A percentile compares a stretch with the other conserved stretches of the same genome.
These are phyloP conservation scores for Sebastes steindachneri DNA, from an alignment of 2,797 vertebrate genomes.

Conservation along the genomic window DNA sequence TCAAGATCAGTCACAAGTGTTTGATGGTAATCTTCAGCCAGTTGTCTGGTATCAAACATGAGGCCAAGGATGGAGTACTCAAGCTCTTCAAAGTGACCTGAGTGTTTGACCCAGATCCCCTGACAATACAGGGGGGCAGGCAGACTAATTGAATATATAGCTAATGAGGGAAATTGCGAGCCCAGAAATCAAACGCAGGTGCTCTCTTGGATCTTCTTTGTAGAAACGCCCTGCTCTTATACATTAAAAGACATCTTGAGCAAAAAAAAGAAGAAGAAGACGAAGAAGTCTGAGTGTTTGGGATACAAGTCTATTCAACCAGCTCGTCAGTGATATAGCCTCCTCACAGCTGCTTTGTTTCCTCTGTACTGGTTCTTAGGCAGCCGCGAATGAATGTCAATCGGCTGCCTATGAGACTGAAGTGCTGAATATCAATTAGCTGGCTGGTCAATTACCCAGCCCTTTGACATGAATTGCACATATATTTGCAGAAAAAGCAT, in stretches of 20 bases:
- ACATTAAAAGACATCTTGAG: conserved; percentile 64
- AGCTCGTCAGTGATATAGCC: conserved; percentile 26
- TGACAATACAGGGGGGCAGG: conserved; percentile 45
- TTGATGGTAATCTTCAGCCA: conserved; percentile 60
- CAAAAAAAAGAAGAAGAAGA: conserved; percentile 1
- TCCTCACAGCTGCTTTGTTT: conserved; percentile 42
- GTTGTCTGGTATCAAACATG: conserved; percentile 47
- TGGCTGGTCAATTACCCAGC: conserved; percentile 20
- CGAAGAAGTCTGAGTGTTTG: neutral
- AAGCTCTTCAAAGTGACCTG: conserved; percentile 64
- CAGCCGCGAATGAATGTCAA: conserved; percentile 30
- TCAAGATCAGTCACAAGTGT: conserved; percentile 51
- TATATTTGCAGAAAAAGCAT: conserved; percentile 2
- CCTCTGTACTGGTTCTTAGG: conserved; percentile 4
- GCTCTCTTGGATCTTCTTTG: conserved; percentile 63
- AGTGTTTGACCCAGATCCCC: conserved; percentile 60
- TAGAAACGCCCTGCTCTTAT: conserved; percentile 34
- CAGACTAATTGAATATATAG: conserved; percentile 63
- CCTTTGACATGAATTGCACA: conserved; percentile 1
- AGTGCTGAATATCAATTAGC: conserved; percentile 32
- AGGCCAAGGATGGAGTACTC: conserved; percentile 32
- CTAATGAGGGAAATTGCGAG: conserved; percentile 66
- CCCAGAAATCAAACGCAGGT: conserved; percentile 68
- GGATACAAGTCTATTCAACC: conserved; percentile 38
- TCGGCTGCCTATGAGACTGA: conserved; percentile 15